phyloP scores from a whole-genome alignment of 2,797 vertebrate species.

The Darevskia nairensis region DNA sequence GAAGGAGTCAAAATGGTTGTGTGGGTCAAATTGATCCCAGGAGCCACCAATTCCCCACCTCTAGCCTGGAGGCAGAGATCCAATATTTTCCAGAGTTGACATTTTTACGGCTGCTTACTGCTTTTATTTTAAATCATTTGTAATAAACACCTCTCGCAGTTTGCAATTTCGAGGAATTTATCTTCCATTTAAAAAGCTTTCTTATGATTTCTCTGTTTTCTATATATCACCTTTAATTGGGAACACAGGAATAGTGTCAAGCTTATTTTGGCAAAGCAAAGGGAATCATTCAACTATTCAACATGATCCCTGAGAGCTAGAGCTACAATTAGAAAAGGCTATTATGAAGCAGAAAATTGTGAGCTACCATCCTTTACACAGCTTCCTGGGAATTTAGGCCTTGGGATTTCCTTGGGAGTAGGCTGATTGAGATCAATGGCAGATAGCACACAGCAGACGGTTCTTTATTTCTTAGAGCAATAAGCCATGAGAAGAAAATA shows the following conservation, averaged over 20 bases:
- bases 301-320: not conserved
- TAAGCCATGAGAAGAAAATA: not conserved
- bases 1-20: not conserved
- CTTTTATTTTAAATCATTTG: conserved; percentile 27
- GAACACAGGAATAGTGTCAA: not conserved
- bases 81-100: conserved; percentile 35
- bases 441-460: not conserved
- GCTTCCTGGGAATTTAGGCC: not conserved
- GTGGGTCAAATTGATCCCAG: not conserved
- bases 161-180: not conserved
- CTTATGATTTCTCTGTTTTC: not conserved
- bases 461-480: not conserved
- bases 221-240: conserved; percentile 10
- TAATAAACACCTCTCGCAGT: conserved; percentile 25
- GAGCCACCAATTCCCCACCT: not conserved
- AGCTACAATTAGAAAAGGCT: not conserved
- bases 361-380: not conserved
- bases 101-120: conserved; percentile 17
- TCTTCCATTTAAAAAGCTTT: not conserved
- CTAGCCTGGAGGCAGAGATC: not conserved
- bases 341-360: conserved; percentile 2
- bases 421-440: not conserved
- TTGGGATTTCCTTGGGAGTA: not conserved
- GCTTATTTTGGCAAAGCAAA: conserved; percentile 34
- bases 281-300: conserved; percentile 22